Percentiles rank a stretch among this genome's conserved stretches.
phyloP scores from a whole-genome alignment of 2,113 vertebrate species.

The Eubucco bourcierii region DNA sequence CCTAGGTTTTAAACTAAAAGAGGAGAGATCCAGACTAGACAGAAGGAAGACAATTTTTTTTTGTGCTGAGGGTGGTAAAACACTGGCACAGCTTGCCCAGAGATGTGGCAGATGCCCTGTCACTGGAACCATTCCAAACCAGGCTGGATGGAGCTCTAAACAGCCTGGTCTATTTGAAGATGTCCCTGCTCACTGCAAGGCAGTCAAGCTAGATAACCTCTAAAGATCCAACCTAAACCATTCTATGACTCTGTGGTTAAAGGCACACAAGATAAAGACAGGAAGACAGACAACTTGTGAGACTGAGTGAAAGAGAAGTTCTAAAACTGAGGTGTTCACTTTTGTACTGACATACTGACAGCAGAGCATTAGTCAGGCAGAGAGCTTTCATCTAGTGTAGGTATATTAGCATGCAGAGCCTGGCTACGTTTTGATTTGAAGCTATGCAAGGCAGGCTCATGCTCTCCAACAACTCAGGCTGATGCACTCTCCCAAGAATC shows the following conservation, averaged over 20 bases:
- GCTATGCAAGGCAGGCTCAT: not conserved
- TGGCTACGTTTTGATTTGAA: not conserved
- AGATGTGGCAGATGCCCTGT: no score
- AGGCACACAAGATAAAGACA: not conserved
- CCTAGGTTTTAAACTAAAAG: no score
- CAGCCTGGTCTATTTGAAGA: not conserved
- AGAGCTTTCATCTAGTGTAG: not conserved
- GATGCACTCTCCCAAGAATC: slow-evolving; percentile 22
- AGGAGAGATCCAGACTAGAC: no score
- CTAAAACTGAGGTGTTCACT: not conserved
- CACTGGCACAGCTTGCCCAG: no score
- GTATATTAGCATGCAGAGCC: slow-evolving; percentile 10
- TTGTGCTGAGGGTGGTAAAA: no score
- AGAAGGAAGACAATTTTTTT: no score
- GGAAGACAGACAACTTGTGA: not conserved
- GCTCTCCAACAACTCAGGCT: slow-evolving; percentile 21
- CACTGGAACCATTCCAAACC: no score
- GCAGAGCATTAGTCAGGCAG: slow-evolving; percentile 16
- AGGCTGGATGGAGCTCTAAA: not conserved
- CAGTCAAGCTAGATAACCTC: not conserved
- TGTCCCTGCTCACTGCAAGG: not conserved
- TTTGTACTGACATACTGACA: not conserved
- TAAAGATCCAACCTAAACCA: not conserved
- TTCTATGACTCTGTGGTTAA: not conserved
- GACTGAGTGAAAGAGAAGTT: not conserved